Evolutionary conservation across 1,140 invertebrate genomes (phyloP).

Genomic region (Manduca sexta): DNA sequence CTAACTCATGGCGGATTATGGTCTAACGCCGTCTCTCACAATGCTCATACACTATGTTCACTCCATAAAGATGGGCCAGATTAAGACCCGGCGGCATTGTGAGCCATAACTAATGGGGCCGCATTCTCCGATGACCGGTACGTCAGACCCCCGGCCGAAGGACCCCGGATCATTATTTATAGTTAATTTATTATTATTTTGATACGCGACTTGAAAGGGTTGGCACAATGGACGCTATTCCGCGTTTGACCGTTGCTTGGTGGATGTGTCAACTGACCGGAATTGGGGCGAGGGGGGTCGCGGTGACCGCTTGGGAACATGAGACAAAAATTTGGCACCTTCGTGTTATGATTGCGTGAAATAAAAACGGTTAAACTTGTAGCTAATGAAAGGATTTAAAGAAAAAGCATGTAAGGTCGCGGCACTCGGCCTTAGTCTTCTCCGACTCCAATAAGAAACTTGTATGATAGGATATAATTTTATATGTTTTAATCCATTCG

Average conservation of each 20-base stretch:
- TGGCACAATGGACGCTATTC: conserved; percentile 47
- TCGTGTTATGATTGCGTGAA: too few relatives aligned
- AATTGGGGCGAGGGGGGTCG: conserved; percentile 14
- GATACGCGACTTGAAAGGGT: conserved; percentile 67
- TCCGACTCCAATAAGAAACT: too few relatives aligned
- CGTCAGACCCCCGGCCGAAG: conserved; percentile 31
- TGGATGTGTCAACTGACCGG: conserved; percentile 14
- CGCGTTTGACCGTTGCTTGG: conserved; percentile 45
- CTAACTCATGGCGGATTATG: conserved; percentile 59
- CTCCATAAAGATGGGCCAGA: conserved; percentile 64
- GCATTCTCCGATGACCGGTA: conserved; percentile 61
- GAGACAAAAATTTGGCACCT: too few relatives aligned
- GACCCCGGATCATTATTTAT: conserved; percentile 54
- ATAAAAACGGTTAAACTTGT: too few relatives aligned
- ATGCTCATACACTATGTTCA: conserved; percentile 57
- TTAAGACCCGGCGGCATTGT: conserved; percentile 54
- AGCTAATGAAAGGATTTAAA: too few relatives aligned
- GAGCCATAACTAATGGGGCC: conserved; percentile 66
- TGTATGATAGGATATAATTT: too few relatives aligned
- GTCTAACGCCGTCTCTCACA: conserved; percentile 56
- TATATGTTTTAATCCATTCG: too few relatives aligned
- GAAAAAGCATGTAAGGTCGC: too few relatives aligned
- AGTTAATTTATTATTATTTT: conserved; percentile 72
- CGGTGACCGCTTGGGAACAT: too few relatives aligned
- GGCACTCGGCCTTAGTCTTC: too few relatives aligned